Conservation (phyloP, 2,113 vertebrate genomes). For the Indicator maculatus region DNA sequence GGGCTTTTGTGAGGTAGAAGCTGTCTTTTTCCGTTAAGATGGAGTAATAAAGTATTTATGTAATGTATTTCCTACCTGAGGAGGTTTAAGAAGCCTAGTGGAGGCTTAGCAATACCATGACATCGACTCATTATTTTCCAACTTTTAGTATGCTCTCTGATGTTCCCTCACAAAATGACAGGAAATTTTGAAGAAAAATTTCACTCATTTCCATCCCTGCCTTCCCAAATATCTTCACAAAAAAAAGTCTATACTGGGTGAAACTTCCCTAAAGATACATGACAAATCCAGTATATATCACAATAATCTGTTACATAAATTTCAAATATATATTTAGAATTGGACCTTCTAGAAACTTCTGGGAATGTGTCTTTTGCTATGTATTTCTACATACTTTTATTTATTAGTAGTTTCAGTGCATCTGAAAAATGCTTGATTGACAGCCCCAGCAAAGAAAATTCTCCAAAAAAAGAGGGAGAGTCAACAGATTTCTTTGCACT, state of each 20-base stretch:
- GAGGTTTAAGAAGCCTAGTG: not conserved
- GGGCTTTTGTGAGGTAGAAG: not conserved
- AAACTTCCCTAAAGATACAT: not conserved
- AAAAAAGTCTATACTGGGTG: not conserved
- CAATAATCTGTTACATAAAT: not conserved
- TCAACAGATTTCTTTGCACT: constrained; percentile 4
- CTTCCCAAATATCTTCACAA: not conserved
- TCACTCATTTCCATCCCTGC: not conserved
- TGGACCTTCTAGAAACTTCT: not conserved
- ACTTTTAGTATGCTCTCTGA: not conserved
- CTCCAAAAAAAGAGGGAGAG: not conserved
- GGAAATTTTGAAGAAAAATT: not conserved
- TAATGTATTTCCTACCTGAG: not conserved
- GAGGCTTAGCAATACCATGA: not conserved
- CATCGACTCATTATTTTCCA: not conserved
- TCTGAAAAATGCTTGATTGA: not conserved
- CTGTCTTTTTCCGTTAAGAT: not conserved
- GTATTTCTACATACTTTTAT: not conserved
- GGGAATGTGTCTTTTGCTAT: not conserved
- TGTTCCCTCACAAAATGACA: not conserved
- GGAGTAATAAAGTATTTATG: not conserved
- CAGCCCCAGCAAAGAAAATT: not conserved
- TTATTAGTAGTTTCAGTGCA: not conserved
- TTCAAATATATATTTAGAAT: not conserved
- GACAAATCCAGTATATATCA: not conserved